A percentile compares a stretch with the other conserved stretches of the same genome.
phyloP scores from a whole-genome alignment of 2,797 vertebrate species.

The Jordanella pulchra region DNA sequence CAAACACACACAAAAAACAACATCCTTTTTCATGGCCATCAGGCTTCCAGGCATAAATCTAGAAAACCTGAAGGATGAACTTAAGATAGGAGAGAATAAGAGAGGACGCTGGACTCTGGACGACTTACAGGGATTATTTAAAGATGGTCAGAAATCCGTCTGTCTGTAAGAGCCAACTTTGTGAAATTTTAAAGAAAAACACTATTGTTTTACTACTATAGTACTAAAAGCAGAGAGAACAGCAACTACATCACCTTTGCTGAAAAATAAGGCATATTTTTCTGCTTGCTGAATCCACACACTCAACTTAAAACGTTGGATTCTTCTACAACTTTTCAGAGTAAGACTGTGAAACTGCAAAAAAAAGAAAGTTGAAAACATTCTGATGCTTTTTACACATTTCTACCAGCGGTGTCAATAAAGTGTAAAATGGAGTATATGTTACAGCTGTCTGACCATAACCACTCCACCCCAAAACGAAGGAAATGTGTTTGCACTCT shows the following conservation, averaged over 20 bases:
- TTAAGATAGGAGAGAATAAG: neutral
- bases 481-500: slow-evolving; percentile 2
- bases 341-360: neutral
- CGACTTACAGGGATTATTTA: neutral
- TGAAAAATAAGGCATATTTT: neutral
- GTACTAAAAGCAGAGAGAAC: neutral
- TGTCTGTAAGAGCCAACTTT: neutral
- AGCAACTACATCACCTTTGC: neutral
- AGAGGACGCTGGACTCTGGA: neutral
- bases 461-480: neutral
- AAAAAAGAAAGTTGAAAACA: neutral
- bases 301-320: neutral
- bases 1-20: neutral
- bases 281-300: neutral
- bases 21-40: neutral
- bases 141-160: neutral
- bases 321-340: slow-evolving; percentile 1
- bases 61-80: neutral
- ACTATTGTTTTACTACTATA: neutral
- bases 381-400: neutral
- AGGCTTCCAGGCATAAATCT: neutral
- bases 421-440: neutral
- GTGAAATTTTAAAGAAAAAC: neutral
- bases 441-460: neutral
- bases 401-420: neutral